Conservation (phyloP, 2,113 vertebrate genomes). For the Saccopteryx leptura region DNA sequence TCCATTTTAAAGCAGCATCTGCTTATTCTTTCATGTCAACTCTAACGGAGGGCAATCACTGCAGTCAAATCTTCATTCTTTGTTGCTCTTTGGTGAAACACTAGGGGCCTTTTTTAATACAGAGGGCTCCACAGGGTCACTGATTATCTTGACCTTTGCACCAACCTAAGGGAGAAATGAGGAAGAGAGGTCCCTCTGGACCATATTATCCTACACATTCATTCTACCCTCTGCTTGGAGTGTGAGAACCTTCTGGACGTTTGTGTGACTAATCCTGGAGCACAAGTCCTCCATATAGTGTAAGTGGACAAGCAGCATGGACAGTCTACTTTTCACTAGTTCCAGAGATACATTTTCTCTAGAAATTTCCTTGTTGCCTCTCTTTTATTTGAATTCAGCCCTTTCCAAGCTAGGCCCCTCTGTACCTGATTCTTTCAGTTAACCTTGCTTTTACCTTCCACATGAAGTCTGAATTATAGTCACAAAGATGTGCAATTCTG, state of each 20-base stretch:
- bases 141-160: constrained; percentile 58
- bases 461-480: neutral
- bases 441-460: neutral
- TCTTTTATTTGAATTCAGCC: neutral
- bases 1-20: constrained; percentile 13
- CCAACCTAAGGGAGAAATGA: neutral
- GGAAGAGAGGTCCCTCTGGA: neutral
- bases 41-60: neutral
- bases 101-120: neutral
- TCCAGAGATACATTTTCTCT: constrained; percentile 19
- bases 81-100: constrained; percentile 29
- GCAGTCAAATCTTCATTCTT: neutral
- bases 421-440: neutral
- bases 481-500: neutral
- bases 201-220: neutral
- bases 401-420: neutral
- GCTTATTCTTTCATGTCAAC: neutral
- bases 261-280: neutral
- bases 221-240: neutral
- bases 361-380: neutral
- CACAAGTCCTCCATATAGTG: neutral
- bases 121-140: neutral
- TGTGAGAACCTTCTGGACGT: neutral
- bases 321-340: neutral
- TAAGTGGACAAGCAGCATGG: neutral